Conservation (phyloP, 2,888 invertebrate species). For the Meghimatium bilineatum region DNA sequence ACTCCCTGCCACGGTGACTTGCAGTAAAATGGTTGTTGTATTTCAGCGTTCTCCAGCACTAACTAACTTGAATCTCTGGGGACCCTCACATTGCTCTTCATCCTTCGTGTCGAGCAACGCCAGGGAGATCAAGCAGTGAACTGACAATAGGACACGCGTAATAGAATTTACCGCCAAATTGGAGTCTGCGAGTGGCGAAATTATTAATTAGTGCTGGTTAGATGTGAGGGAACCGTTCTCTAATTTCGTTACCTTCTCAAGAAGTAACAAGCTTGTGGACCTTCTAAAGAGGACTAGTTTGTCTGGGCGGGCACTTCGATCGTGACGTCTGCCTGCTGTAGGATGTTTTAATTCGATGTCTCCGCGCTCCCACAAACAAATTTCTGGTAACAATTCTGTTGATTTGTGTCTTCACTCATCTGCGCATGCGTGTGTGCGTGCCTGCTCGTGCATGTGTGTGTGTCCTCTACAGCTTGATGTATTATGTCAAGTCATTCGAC, state of each 20-base stretch:
- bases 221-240: slow-evolving; percentile 31
- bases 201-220: slow-evolving; percentile 55
- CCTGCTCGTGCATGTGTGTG: neutral
- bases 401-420: neutral
- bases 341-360: slow-evolving; percentile 35
- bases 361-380: slow-evolving; percentile 20
- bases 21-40: neutral
- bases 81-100: slow-evolving; percentile 3
- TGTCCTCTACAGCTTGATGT: too few relatives aligned
- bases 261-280: slow-evolving; percentile 46
- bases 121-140: slow-evolving; percentile 39
- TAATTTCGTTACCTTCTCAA: slow-evolving; percentile 46
- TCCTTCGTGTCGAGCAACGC: slow-evolving; percentile 18
- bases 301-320: slow-evolving; percentile 22
- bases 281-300: slow-evolving; percentile 27
- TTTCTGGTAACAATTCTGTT: slow-evolving; percentile 13
- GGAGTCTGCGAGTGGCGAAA: slow-evolving; percentile 52
- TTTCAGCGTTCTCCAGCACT: neutral
- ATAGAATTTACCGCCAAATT: slow-evolving; percentile 51
- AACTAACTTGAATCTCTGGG: slow-evolving; percentile 38
- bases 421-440: neutral
- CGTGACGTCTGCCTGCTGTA: neutral
- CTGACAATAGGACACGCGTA: slow-evolving; percentile 40
- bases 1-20: neutral
- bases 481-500: neutral